A percentile compares a stretch with the other conserved stretches of the same genome.
Conservation (phyloP, 2,888 invertebrate genomes). For the Drosophila nr. medialis region DNA sequence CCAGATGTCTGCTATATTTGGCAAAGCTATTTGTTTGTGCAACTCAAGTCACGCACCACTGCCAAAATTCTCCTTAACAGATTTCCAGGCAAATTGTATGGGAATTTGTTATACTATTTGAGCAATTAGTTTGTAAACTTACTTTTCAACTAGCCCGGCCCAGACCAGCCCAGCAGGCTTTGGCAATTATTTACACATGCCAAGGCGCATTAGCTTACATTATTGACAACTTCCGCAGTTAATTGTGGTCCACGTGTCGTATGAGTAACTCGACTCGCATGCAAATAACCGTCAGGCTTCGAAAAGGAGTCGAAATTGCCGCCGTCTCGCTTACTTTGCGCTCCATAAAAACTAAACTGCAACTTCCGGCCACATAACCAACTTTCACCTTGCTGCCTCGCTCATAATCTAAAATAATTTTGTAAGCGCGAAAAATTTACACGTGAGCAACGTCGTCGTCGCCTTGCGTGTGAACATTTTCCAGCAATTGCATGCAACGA, state of each 20-base stretch:
- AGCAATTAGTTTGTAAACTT: conserved; percentile 10
- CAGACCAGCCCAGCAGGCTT: not conserved
- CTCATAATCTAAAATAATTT: conserved; percentile 79
- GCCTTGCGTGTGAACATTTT: conserved; percentile 75
- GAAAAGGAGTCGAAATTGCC: conserved; percentile 31
- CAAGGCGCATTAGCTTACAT: conserved; percentile 38
- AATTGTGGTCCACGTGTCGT: conserved; percentile 64
- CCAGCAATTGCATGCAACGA: conserved; percentile 74
- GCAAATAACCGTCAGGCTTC: conserved; percentile 26
- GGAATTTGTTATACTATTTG: conserved; percentile 2
- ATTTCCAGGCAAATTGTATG: not conserved
- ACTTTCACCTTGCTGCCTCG: conserved; percentile 4
- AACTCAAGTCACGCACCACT: not conserved
- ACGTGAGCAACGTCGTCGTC: conserved; percentile 55
- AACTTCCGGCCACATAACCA: conserved; percentile 59
- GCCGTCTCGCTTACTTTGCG: conserved; percentile 48
- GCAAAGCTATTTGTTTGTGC: not conserved
- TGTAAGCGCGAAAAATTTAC: conserved; percentile 74
- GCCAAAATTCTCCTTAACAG: not conserved
- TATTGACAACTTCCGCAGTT: conserved; percentile 43
- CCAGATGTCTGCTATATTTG: not conserved
- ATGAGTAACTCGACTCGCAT: conserved; percentile 45
- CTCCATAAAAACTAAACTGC: conserved; percentile 76
- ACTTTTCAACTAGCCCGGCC: not conserved
- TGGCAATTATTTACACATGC: conserved; percentile 37